Evolutionary conservation across 1,140 invertebrate species (phyloP), one percentile per base, ranked within the genome.

Genomic region (Hypsibius dujardini): DNA sequence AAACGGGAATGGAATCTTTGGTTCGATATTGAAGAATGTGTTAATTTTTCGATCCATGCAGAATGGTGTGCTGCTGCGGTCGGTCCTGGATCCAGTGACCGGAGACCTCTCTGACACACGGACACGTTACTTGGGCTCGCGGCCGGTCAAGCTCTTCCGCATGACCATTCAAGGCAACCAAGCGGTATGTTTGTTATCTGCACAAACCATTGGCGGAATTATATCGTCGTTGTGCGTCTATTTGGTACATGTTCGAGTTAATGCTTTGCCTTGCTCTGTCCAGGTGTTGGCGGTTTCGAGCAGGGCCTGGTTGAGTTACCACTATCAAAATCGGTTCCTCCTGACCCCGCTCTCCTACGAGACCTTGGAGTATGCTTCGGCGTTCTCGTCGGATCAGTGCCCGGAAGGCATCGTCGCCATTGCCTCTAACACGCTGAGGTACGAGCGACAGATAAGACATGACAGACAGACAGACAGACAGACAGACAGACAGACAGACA

Each of bases 391-490:
- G 72, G 95, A 98, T 80, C 95, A 99, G 79, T 99, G 95, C 84
- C 92, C 93, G 1, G 96, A 99, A 81, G 96, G 95, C 74, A 95
- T 99, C 74, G 96, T 99, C 2, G 95, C 96, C 0, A 98, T 99
- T 79, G 95, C 94, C 0, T 90, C 90, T 0, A 98, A 98, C 76
- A 98, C 95, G 0, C 81, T 99, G 46, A 85, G 93, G 83, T 83
- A 73, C 46, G 14, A 60, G n/a, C n/a, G n/a, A n/a, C n/a, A n/a
- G n/a, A n/a, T n/a, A n/a, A n/a, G n/a, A n/a, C n/a, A n/a, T n/a
- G n/a, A n/a, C n/a, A n/a, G n/a, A n/a, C n/a, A n/a, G n/a, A n/a
- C n/a, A n/a, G n/a, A n/a, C n/a, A n/a, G n/a, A n/a, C n/a, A n/a
- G n/a, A n/a, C n/a, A n/a, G n/a, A n/a, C n/a, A n/a, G n/a, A n/a